Percentiles rank a stretch among this genome's conserved stretches.
Conservation (phyloP, 2,113 vertebrate genomes). For the Bufo bufo region DNA sequence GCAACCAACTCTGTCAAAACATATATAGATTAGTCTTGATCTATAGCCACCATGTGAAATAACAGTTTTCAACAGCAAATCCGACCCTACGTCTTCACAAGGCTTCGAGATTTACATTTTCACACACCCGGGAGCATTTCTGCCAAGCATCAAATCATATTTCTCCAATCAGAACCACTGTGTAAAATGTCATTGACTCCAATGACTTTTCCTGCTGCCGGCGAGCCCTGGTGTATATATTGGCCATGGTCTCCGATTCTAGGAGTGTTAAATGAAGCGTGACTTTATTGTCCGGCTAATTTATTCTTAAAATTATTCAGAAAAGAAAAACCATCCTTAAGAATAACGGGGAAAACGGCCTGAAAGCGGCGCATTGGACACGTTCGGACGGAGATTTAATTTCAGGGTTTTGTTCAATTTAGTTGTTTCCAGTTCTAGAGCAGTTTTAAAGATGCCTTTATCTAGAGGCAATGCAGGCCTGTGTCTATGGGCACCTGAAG, state of each 20-base stretch:
- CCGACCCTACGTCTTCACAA: background rate
- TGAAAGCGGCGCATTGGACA: too few species aligned
- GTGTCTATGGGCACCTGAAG: too few species aligned
- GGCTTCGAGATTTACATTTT: background rate
- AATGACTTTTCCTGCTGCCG: background rate
- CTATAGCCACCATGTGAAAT: slow-evolving; percentile 30
- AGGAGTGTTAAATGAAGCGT: background rate
- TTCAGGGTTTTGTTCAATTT: background rate
- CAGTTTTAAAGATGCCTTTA: too few species aligned
- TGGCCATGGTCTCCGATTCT: background rate
- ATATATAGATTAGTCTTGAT: slow-evolving; percentile 38
- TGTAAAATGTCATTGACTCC: slow-evolving; percentile 2
- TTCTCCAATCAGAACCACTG: background rate
- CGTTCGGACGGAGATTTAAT: background rate
- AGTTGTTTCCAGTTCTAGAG: background rate
- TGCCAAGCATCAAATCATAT: background rate
- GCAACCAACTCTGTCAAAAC: slow-evolving; percentile 25
- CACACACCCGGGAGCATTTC: background rate
- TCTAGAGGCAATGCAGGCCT: too few species aligned
- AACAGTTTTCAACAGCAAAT: slow-evolving; percentile 31
- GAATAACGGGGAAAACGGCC: background rate
- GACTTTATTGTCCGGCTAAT: slow-evolving; percentile 4
- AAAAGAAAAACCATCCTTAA: background rate
- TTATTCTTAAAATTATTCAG: background rate
- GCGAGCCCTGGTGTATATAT: background rate